Percentiles rank a stretch among this genome's conserved stretches.
Conservation (phyloP, 1,140 invertebrate genomes). For the Ericerus pela region DNA sequence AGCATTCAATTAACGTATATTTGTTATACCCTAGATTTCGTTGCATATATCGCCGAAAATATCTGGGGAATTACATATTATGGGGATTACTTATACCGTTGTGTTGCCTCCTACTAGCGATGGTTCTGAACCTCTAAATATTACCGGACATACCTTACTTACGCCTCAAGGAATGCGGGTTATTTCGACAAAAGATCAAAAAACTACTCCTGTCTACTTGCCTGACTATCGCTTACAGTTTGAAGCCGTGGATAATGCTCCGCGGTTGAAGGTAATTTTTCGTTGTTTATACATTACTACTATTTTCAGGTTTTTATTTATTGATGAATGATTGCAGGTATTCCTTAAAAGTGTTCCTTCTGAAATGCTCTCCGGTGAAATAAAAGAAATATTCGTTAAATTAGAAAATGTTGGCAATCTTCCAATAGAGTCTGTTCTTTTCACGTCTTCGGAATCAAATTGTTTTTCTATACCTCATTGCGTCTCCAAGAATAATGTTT, state of each 20-base stretch:
- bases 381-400: not conserved
- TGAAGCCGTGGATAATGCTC: conserved; percentile 28
- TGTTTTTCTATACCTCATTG: not conserved
- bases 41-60: conserved; percentile 20
- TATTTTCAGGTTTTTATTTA: not conserved
- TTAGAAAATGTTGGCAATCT: not conserved
- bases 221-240: conserved; percentile 26
- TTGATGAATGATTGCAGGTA: not conserved
- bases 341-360: not conserved
- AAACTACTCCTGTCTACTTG: conserved; percentile 1
- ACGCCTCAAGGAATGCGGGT: conserved; percentile 34
- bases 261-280: conserved; percentile 48
- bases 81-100: conserved; percentile 21
- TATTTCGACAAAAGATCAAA: conserved; percentile 33
- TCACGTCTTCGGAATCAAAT: not conserved
- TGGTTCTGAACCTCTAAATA: conserved; percentile 29
- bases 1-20: too few relatives aligned
- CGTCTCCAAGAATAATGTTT: not conserved
- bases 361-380: not conserved
- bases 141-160: conserved; percentile 46
- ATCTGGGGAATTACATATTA: conserved; percentile 23
- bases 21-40: conserved; percentile 23
- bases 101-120: conserved; percentile 26
- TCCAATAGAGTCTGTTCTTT: not conserved
- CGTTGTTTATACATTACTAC: conserved; percentile 11